A percentile compares a stretch with the other conserved stretches of the same genome.
These are phyloP conservation scores for Xiphorhynchus erythropygius DNA, from an alignment of 2,797 vertebrate genomes.

Conservation along the genomic window DNA sequence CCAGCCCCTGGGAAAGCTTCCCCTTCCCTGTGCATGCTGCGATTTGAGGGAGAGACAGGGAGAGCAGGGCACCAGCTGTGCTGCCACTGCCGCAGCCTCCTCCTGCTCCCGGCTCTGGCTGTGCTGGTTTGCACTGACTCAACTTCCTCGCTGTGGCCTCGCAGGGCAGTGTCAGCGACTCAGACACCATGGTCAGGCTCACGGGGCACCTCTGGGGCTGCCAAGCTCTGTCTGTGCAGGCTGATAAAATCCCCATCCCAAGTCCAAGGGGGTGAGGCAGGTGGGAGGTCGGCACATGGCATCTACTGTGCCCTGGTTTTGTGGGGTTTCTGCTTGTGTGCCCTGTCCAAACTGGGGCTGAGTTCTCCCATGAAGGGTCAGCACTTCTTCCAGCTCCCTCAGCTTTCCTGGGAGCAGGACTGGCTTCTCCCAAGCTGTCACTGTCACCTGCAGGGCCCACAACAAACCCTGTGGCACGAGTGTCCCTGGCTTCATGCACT, in stretches of 20 bases:
- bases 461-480: background rate
- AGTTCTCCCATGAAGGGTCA: background rate
- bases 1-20: background rate
- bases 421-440: background rate
- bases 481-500: background rate
- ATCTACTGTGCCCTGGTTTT: accelerated
- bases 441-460: background rate
- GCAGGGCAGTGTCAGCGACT: background rate
- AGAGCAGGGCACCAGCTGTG: background rate
- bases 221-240: background rate
- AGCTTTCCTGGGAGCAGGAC: background rate
- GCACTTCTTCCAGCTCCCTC: background rate
- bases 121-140: background rate
- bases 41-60: background rate
- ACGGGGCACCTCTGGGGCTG: background rate
- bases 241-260: background rate
- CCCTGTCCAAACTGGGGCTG: background rate
- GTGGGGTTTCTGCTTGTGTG: background rate
- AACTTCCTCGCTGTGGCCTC: background rate
- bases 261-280: background rate
- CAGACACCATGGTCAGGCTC: background rate
- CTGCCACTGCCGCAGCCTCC: background rate
- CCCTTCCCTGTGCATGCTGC: background rate
- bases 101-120: background rate
- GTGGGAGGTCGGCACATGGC: accelerated